These are phyloP conservation scores for Psittacula echo DNA, from an alignment of 2,797 vertebrate species.

Conservation along the genomic window DNA sequence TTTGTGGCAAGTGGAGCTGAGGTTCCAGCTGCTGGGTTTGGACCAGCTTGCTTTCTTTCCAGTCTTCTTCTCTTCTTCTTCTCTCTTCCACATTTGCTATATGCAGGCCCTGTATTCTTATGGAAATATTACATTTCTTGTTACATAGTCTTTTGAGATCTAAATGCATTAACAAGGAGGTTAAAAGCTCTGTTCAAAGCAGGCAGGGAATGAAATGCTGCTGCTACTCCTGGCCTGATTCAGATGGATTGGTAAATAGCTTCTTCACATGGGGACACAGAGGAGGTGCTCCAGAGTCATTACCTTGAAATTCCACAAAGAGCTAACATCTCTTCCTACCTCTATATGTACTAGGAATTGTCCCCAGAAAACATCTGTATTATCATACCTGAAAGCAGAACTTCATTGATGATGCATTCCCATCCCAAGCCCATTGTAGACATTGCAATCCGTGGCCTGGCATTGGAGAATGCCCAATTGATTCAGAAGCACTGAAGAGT, in stretches of 20 bases:
- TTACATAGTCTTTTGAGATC: not conserved
- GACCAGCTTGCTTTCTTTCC: not conserved
- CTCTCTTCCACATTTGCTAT: not conserved
- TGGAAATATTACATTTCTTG: not conserved
- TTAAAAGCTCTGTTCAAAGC: not conserved
- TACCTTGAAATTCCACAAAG: not conserved
- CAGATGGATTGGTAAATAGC: not conserved
- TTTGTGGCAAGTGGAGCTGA: not conserved
- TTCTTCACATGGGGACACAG: not conserved
- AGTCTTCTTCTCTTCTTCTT: not conserved
- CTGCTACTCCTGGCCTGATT: not conserved
- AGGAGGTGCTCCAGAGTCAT: not conserved
- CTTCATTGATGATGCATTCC: not conserved
- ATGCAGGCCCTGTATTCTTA: not conserved
- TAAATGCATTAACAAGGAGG: not conserved
- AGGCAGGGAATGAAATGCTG: not conserved
- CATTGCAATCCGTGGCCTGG: not conserved
- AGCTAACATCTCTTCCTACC: not conserved
- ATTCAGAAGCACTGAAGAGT: not conserved
- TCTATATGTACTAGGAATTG: not conserved
- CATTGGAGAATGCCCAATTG: not conserved
- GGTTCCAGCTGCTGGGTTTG: not conserved
- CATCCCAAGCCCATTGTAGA: not conserved
- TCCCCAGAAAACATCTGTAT: not conserved
- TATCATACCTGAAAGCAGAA: not conserved